Evolutionary conservation across 1,140 invertebrate species (phyloP).

Genomic region (Homarus americanus): DNA sequence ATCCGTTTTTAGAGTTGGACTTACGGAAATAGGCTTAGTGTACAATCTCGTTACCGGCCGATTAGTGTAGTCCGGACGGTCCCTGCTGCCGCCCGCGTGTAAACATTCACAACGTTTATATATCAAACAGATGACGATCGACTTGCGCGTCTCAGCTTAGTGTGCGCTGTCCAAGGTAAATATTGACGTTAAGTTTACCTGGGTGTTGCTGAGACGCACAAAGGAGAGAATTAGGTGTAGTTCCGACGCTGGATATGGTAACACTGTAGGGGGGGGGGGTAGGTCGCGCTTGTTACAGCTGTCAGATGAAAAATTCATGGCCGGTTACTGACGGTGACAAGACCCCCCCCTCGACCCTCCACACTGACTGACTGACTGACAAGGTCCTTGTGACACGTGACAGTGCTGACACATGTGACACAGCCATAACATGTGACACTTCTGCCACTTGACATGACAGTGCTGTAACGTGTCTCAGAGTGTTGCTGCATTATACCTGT

Average conservation of each 20-base stretch:
- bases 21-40: conserved; percentile 37
- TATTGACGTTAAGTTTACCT: too few species aligned
- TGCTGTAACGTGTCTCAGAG: neutral
- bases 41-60: conserved; percentile 5
- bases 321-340: neutral
- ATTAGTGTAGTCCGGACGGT: neutral
- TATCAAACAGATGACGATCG: neutral
- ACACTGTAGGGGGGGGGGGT: neutral
- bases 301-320: conserved; percentile 41
- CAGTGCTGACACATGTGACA: neutral
- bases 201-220: too few species aligned
- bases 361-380: too few species aligned
- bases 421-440: neutral
- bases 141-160: neutral
- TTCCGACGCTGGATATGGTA: neutral
- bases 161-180: too few species aligned
- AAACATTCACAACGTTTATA: neutral
- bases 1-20: conserved; percentile 27
- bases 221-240: too few species aligned
- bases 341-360: neutral
- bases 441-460: neutral
- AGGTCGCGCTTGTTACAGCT: conserved; percentile 38
- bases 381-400: neutral
- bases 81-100: neutral
- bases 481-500: too few species aligned